These are phyloP conservation scores for Calephelis virginiensis DNA, from an alignment of 1,140 invertebrate genomes.

Conservation along the genomic window DNA sequence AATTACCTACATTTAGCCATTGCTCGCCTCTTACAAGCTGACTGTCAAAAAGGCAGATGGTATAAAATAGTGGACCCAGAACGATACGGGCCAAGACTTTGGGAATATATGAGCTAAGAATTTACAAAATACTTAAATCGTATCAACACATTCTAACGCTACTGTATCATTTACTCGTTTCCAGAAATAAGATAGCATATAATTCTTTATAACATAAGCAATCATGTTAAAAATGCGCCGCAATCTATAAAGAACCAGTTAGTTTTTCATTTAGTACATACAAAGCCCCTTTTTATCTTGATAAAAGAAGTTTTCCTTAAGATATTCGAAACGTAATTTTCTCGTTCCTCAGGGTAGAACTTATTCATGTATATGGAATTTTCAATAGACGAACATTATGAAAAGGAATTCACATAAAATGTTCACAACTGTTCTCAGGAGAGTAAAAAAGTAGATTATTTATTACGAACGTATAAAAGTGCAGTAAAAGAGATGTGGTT, in stretches of 20 bases:
- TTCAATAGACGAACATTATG: conserved; percentile 23
- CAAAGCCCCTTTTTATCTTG: conserved; percentile 16
- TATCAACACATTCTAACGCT: no score
- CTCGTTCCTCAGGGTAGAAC: conserved; percentile 19
- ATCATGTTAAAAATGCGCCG: no score
- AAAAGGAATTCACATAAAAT: conserved; percentile 25
- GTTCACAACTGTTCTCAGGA: conserved; percentile 16
- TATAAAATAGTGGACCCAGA: no score
- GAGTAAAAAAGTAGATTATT: conserved; percentile 20
- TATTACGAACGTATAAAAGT: conserved; percentile 21
- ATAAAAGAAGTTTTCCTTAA: conserved; percentile 22
- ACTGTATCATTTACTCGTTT: no score
- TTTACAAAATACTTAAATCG: no score
- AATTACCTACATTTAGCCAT: no score
- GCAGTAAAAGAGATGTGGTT: conserved; percentile 14
- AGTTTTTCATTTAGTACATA: conserved; percentile 16
- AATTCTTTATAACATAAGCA: no score
- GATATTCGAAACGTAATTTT: conserved; percentile 23
- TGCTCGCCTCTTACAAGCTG: no score
- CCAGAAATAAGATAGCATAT: no score
- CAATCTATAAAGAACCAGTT: conserved; percentile 1
- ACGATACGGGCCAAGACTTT: no score
- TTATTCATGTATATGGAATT: conserved; percentile 24
- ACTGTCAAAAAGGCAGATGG: no score
- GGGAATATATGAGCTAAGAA: no score